A percentile compares a stretch with the other conserved stretches of the same genome.
Evolutionary conservation across 92 coral and sea anemone genomes (phyloP).

Genomic region (Palythoa grandiflora): DNA sequence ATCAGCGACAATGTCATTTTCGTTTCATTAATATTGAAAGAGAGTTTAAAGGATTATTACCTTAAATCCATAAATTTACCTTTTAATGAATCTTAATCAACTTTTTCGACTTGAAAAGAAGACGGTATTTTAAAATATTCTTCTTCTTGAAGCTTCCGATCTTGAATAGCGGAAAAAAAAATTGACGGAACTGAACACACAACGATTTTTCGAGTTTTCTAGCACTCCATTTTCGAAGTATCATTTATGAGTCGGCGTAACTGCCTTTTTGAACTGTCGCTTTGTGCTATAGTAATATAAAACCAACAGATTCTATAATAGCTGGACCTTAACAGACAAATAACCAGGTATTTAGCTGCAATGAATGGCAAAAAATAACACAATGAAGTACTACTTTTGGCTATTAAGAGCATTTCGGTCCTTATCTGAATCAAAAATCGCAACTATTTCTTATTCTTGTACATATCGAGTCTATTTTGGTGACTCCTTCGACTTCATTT

Average conservation of each 20-base stretch:
- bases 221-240: neutral
- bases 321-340: neutral
- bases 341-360: neutral
- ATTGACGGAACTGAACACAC: neutral
- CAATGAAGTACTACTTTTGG: neutral
- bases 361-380: neutral
- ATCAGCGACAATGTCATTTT: neutral
- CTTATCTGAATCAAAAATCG: slow-evolving; percentile 18
- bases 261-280: neutral
- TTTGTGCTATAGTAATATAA: neutral
- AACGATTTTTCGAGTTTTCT: neutral
- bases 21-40: slow-evolving; percentile 11
- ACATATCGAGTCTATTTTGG: neutral
- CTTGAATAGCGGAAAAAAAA: neutral
- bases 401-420: neutral
- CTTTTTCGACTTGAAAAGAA: neutral
- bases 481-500: neutral
- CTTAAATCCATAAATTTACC: slow-evolving; percentile 17
- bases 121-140: neutral
- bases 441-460: neutral
- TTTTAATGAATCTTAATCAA: slow-evolving; percentile 31
- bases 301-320: slow-evolving; percentile 1
- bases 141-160: neutral
- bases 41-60: slow-evolving; percentile 15
- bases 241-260: neutral